phyloP scores from a whole-genome alignment of 2,113 vertebrate species.

The Pionites leucogaster region DNA sequence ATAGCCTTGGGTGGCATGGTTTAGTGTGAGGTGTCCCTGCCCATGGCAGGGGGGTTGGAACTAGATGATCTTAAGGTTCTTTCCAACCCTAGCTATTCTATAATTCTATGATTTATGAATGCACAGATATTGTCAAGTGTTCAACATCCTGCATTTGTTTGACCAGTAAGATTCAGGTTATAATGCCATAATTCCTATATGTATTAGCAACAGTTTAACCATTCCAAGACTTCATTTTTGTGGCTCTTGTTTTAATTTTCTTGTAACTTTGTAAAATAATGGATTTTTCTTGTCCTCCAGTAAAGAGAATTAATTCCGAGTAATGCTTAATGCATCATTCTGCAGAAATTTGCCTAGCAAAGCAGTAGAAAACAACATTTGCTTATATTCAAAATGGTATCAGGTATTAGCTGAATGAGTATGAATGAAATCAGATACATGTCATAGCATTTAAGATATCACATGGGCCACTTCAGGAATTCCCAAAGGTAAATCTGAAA shows the following conservation, averaged over 20 bases:
- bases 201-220: not conserved
- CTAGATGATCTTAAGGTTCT: no score
- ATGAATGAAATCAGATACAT: not conserved
- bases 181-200: accelerated
- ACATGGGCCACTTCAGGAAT: not conserved
- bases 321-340: no score
- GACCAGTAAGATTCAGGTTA: not conserved
- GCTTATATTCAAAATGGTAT: not conserved
- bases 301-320: not conserved
- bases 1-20: no score
- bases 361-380: not conserved
- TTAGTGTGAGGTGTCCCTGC: no score
- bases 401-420: not conserved
- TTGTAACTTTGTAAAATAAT: not conserved
- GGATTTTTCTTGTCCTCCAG: not conserved
- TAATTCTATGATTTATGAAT: not conserved
- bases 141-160: not conserved
- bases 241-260: not conserved
- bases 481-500: not conserved
- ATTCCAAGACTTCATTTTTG: not conserved
- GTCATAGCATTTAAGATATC: not conserved
- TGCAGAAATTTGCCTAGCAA: not conserved
- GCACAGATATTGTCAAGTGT: not conserved
- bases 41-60: no score
- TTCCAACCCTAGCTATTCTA: no score